Evolutionary conservation across 2,888 invertebrate species (phyloP).

Genomic region (Cylindroiulus punctatus): DNA sequence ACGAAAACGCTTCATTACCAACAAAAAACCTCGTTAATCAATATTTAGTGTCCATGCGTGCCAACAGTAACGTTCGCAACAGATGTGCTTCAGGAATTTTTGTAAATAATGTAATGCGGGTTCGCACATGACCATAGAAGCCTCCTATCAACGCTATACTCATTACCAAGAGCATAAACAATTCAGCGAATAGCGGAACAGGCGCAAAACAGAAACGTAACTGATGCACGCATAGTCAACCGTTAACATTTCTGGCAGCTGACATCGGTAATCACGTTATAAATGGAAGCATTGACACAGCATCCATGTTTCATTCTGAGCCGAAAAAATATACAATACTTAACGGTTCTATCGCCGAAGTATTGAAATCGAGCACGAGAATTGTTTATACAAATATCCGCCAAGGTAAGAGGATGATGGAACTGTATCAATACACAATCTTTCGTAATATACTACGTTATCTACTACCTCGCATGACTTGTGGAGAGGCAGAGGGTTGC

Average conservation of each 20-base stretch:
- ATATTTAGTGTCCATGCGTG: slow-evolving; percentile 20
- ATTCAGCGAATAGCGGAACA: slow-evolving; percentile 3
- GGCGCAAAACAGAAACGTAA: not conserved
- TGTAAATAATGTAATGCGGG: not conserved
- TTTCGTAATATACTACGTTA: not conserved
- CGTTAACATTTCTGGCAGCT: not conserved
- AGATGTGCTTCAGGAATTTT: not conserved
- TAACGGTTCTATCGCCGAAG: not conserved
- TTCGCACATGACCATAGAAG: not conserved
- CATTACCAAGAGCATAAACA: not conserved
- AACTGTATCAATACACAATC: not conserved
- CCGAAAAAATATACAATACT: not conserved
- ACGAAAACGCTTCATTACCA: not conserved
- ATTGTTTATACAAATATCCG: not conserved
- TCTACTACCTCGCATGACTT: too few relatives aligned
- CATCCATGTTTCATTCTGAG: not conserved
- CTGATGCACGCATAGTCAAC: not conserved
- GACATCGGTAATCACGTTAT: not conserved
- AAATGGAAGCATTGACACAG: not conserved
- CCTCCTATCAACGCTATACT: not conserved
- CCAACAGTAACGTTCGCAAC: not conserved
- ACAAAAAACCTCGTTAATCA: not conserved
- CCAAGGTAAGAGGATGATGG: not conserved
- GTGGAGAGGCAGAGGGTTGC: not conserved
- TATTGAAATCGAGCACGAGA: not conserved